Percentiles rank a stretch among this genome's conserved stretches.
Evolutionary conservation across 2,888 invertebrate genomes (phyloP).

Genomic region (Caradrina clavipalpis): DNA sequence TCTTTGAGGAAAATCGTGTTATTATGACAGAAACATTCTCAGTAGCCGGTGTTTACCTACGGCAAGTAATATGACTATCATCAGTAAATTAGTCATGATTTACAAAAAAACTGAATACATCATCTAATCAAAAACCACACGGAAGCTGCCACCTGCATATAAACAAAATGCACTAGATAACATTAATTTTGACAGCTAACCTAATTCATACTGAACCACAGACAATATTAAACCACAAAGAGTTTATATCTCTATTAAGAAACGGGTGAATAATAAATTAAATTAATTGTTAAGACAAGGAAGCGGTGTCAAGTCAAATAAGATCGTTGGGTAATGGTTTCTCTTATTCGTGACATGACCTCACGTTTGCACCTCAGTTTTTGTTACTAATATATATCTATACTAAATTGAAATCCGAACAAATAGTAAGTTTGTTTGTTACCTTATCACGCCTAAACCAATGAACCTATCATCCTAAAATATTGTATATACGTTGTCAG

Average conservation of each 20-base stretch:
- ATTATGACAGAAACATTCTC: background rate
- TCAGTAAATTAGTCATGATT: background rate
- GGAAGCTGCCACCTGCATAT: conserved; percentile 26
- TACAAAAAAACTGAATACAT: background rate
- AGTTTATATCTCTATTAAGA: conserved; percentile 46
- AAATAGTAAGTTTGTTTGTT: too few species aligned
- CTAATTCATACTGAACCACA: conserved; percentile 32
- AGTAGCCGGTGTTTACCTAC: background rate
- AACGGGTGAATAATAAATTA: conserved; percentile 44
- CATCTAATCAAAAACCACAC: conserved; percentile 4
- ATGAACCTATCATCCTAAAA: too few species aligned
- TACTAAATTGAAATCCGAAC: background rate
- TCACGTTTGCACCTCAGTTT: conserved; percentile 66
- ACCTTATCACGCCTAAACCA: too few species aligned
- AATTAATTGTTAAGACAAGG: conserved; percentile 53
- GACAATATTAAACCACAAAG: conserved; percentile 40
- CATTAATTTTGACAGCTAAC: conserved; percentile 42
- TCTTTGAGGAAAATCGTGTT: background rate
- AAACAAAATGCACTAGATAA: conserved; percentile 38
- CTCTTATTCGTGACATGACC: conserved; percentile 69
- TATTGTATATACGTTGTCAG: too few species aligned
- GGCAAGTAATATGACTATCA: background rate
- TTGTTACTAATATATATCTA: conserved; percentile 31
- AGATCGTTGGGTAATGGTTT: conserved; percentile 48
- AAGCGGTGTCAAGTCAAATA: conserved; percentile 59